A percentile compares a stretch with the other conserved stretches of the same genome.
Conservation (phyloP, 2,113 vertebrate genomes). For the Microcebus ravelobensis region DNA sequence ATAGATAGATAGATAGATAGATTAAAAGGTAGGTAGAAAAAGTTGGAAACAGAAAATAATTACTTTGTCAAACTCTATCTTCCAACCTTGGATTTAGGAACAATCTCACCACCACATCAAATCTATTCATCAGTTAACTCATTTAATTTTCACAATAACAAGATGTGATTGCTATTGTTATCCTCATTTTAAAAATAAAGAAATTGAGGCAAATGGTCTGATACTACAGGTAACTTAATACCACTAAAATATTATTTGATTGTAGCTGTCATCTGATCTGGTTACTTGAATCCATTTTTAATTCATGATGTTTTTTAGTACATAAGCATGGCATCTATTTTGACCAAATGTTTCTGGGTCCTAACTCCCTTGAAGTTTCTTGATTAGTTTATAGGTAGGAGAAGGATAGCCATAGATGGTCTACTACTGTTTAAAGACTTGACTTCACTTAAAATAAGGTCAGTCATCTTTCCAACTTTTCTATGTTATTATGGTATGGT, state of each 20-base stretch:
- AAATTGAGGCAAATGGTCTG: not conserved
- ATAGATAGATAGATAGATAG: too few species aligned
- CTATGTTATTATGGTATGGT: not conserved
- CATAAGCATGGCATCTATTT: not conserved
- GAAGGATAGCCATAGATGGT: not conserved
- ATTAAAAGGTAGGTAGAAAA: not conserved
- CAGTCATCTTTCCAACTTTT: not conserved
- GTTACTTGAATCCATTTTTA: not conserved
- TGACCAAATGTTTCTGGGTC: not conserved
- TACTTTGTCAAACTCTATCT: not conserved
- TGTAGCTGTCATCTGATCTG: not conserved
- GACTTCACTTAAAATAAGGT: not conserved
- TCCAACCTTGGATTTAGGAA: not conserved
- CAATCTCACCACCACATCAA: not conserved
- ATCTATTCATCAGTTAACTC: not conserved
- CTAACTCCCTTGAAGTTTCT: not conserved
- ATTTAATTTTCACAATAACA: constrained; percentile 1
- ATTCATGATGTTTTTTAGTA: not conserved
- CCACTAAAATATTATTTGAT: not conserved
- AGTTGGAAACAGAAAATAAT: not conserved
- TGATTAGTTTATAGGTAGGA: not conserved
- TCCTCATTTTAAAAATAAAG: not conserved
- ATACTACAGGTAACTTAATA: not conserved
- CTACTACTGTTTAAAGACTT: not conserved
- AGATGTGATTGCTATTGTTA: not conserved